Evolutionary conservation across 2,888 invertebrate genomes (phyloP).

Genomic region (Lymantria monacha): DNA sequence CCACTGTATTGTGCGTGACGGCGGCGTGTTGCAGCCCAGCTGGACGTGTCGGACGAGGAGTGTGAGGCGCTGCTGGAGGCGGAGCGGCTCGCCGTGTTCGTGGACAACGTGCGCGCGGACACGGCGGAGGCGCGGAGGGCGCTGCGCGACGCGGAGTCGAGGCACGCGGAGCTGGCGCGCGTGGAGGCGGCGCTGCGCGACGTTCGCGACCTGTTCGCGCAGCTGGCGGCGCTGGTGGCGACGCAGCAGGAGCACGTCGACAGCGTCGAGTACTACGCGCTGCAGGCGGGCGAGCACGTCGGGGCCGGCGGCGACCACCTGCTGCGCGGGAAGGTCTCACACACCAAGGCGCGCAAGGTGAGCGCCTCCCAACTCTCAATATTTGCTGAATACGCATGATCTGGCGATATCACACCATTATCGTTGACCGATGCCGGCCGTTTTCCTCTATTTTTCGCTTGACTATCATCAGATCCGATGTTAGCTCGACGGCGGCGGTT

Average conservation of each 20-base stretch:
- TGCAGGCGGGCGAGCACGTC: slow-evolving; percentile 82
- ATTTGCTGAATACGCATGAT: not conserved
- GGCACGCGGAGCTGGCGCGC: slow-evolving; percentile 91
- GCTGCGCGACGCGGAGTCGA: slow-evolving; percentile 90
- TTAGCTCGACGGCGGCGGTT: not conserved
- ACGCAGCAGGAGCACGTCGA: slow-evolving; percentile 86
- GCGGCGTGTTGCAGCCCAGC: slow-evolving; percentile 52
- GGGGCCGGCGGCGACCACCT: slow-evolving; percentile 80
- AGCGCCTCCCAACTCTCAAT: not conserved
- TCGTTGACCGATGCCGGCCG: too few species aligned
- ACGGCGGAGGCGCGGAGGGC: slow-evolving; percentile 88
- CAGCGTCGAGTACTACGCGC: slow-evolving; percentile 85
- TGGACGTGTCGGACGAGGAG: slow-evolving; percentile 70
- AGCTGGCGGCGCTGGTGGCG: slow-evolving; percentile 91
- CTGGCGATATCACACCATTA: too few species aligned
- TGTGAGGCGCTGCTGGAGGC: slow-evolving; percentile 69
- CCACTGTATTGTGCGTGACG: too few species aligned
- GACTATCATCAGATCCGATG: not conserved
- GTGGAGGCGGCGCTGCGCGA: slow-evolving; percentile 90
- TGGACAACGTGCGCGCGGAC: slow-evolving; percentile 85
- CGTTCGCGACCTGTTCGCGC: slow-evolving; percentile 90
- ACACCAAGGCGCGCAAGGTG: slow-evolving; percentile 78
- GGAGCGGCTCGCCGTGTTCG: slow-evolving; percentile 68
- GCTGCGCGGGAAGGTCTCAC: slow-evolving; percentile 72
- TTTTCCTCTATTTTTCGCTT: not conserved